These are phyloP conservation scores for Ctenicera cuprea DNA, from an alignment of 2,888 invertebrate genomes.

Conservation along the genomic window DNA sequence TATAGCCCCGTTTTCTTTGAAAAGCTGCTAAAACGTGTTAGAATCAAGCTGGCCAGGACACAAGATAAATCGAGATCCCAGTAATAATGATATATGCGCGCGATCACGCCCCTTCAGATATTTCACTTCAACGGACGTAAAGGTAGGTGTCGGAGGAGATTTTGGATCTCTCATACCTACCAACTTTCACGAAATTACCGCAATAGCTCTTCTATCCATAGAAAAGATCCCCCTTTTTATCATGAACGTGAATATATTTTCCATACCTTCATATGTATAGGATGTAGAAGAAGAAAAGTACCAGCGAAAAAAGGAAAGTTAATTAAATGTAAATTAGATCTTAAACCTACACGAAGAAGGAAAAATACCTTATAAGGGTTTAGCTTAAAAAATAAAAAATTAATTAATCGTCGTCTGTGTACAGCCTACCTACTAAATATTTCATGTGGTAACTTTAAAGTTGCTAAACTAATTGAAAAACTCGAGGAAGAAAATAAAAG, in stretches of 20 bases:
- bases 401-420: conserved; percentile 39
- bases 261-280: neutral
- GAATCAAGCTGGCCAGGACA: conserved; percentile 56
- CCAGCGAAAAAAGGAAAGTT: neutral
- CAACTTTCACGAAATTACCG: conserved; percentile 24
- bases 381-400: conserved; percentile 31
- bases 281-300: neutral
- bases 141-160: conserved; percentile 39
- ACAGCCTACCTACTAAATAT: conserved; percentile 45
- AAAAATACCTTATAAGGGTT: neutral
- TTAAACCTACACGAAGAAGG: neutral
- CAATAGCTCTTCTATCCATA: neutral
- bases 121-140: conserved; percentile 53
- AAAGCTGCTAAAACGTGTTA: conserved; percentile 48
- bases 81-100: conserved; percentile 62
- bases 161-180: conserved; percentile 38
- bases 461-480: conserved; percentile 58
- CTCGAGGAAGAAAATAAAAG: conserved; percentile 52
- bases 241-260: neutral
- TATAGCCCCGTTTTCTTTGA: conserved; percentile 39
- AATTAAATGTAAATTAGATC: conserved; percentile 7
- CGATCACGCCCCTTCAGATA: conserved; percentile 59
- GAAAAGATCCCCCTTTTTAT: conserved; percentile 3
- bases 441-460: conserved; percentile 50
- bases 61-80: conserved; percentile 59